Evolutionary conservation across 1,140 invertebrate species (phyloP).

Genomic region (Thalassaphorura encarpata): DNA sequence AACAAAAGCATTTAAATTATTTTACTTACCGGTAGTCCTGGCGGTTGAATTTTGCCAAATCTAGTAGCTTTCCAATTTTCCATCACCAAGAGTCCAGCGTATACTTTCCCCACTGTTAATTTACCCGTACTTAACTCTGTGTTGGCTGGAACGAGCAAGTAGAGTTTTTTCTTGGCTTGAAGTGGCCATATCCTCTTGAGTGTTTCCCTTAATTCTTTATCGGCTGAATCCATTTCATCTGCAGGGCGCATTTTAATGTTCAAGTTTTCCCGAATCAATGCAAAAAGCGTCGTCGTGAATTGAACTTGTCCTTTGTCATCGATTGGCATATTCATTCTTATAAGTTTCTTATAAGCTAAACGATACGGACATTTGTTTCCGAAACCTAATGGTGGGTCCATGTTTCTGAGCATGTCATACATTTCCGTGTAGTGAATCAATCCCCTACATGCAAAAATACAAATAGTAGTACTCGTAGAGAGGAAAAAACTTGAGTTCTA

Average conservation of each 20-base stretch:
- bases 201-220: slow-evolving; percentile 91
- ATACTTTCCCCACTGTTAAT: slow-evolving; percentile 73
- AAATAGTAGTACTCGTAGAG: too few relatives aligned
- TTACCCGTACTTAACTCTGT: slow-evolving; percentile 47
- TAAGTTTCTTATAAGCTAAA: slow-evolving; percentile 96
- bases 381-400: slow-evolving; percentile 99
- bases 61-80: slow-evolving; percentile 93
- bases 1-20: too few relatives aligned
- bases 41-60: slow-evolving; percentile 73
- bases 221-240: slow-evolving; percentile 98
- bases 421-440: slow-evolving; percentile 98
- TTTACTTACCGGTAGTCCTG: too few relatives aligned
- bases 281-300: slow-evolving; percentile 98
- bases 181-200: slow-evolving; percentile 96
- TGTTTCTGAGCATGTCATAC: slow-evolving; percentile 99
- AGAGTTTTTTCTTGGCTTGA: slow-evolving; percentile 93
- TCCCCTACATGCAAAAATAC: slow-evolving; percentile 55
- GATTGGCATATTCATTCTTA: slow-evolving; percentile 99
- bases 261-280: slow-evolving; percentile 95
- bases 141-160: slow-evolving; percentile 84
- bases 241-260: slow-evolving; percentile 98
- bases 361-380: slow-evolving; percentile 99
- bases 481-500: too few relatives aligned
- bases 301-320: slow-evolving; percentile 92
- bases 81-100: slow-evolving; percentile 88